Evolutionary conservation across 1,140 invertebrate genomes (phyloP), one percentile per base, ranked within the genome.

Genomic region (Dendrolimus kikuchii): DNA sequence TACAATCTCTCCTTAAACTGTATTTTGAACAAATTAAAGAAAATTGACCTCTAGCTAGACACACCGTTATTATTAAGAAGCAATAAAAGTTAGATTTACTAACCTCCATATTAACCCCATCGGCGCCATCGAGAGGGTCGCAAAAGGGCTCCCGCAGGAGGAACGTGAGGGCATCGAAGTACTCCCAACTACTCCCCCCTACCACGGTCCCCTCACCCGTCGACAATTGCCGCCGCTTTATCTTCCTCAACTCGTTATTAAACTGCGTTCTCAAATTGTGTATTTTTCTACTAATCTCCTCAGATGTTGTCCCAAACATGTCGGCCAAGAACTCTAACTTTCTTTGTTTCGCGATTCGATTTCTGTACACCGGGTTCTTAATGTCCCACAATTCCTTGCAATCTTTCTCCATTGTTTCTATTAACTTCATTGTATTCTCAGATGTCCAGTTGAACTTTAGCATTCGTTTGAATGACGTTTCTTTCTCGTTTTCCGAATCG

Each of bases 181-280:
- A 83, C 59, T 85, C 81, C 83, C 83, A 86, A 40, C 80, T 68
- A 53, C 77, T 82, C 8, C 57, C 60, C 50, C 48, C 65, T 50
- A 59, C 59, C 36, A 55, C 39, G 6, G 50, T 49, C 39, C 59
- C 62, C 38, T 66, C 70, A 23, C 59, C 74, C 38, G 62, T 55
- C 10, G 62, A 49, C 45, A 39, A 52, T 52, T 71, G 66, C 50
- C 74, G 65, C 49, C 65, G 54, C 58, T 76, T 78, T 51, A 86
- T 77, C 61, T 86, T 86, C 53, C 82, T 59, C 67, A 82, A 59
- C 54, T 86, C 82, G 40, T 77, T 81, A 55, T 86, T 84, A 38
- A 84, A 82, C 58, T 84, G 81, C 5, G 79, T 74, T 51, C 81
- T 66, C 64, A 84, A 68, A 68, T 86, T 84, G 64, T 84, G 81